These are phyloP conservation scores for Lymantria monacha DNA, from an alignment of 2,888 invertebrate genomes.

Conservation along the genomic window DNA sequence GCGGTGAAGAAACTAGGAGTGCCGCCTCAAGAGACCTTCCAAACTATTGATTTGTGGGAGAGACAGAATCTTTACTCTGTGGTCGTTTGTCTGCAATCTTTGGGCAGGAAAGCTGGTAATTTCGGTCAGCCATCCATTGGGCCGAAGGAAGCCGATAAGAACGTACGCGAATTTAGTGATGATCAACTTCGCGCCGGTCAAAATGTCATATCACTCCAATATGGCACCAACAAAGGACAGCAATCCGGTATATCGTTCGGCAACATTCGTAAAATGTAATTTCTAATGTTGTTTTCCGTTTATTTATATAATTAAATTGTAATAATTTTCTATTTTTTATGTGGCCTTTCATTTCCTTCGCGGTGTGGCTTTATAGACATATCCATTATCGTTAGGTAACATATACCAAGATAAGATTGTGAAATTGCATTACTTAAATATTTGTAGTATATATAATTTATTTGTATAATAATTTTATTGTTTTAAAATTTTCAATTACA, in stretches of 20 bases:
- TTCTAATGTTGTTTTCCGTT: conserved; percentile 25
- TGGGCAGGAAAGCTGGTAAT: conserved; percentile 95
- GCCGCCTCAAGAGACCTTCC: conserved; percentile 96
- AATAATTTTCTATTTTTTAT: conserved; percentile 53
- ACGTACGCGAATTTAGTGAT: conserved; percentile 94
- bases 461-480: too few relatives aligned
- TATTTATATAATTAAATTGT: conserved; percentile 41
- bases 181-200: conserved; percentile 97
- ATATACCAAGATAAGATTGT: conserved; percentile 24
- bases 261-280: conserved; percentile 97
- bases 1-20: conserved; percentile 94
- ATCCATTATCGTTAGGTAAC: conserved; percentile 13
- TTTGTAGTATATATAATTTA: too few relatives aligned
- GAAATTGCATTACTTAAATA: not conserved
- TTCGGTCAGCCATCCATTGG: conserved; percentile 94
- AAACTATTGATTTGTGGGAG: conserved; percentile 99
- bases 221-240: conserved; percentile 98
- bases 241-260: conserved; percentile 98
- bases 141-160: conserved; percentile 97
- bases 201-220: conserved; percentile 95
- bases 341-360: conserved; percentile 35
- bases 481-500: too few relatives aligned
- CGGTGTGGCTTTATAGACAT: conserved; percentile 26
- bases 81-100: conserved; percentile 95
- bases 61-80: conserved; percentile 98